Percentiles rank a stretch among this genome's conserved stretches.
Evolutionary conservation across 1,140 invertebrate genomes (phyloP).

Genomic region (Sesamia nonagrioides): DNA sequence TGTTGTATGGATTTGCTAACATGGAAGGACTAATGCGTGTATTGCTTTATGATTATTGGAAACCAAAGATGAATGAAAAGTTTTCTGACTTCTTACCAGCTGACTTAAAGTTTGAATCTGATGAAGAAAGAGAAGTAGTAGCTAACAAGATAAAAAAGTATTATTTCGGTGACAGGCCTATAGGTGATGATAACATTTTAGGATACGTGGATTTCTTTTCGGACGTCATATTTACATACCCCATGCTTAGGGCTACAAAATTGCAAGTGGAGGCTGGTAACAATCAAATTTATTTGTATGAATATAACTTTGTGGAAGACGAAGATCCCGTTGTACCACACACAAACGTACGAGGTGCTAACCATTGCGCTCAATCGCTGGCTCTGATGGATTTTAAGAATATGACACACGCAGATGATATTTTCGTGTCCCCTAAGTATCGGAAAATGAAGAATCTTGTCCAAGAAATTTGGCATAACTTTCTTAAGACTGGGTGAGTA

Average conservation of each 20-base stretch:
- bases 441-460: slow-evolving; percentile 54
- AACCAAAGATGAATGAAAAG: slow-evolving; percentile 68
- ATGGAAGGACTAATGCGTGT: slow-evolving; percentile 64
- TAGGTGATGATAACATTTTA: slow-evolving; percentile 59
- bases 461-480: slow-evolving; percentile 65
- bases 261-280: slow-evolving; percentile 51
- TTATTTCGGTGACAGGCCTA: slow-evolving; percentile 65
- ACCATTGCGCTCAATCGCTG: slow-evolving; percentile 37
- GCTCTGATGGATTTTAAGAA: not conserved
- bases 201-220: not conserved
- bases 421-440: slow-evolving; percentile 49
- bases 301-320: slow-evolving; percentile 57
- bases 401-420: slow-evolving; percentile 37
- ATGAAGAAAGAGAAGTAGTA: slow-evolving; percentile 61
- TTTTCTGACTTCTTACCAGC: slow-evolving; percentile 71
- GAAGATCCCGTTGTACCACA: not conserved
- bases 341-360: slow-evolving; percentile 23
- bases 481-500: slow-evolving; percentile 66
- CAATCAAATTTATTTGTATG: slow-evolving; percentile 69
- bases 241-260: slow-evolving; percentile 13
- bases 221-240: slow-evolving; percentile 1
- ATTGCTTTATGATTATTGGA: slow-evolving; percentile 57
- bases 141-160: slow-evolving; percentile 65
- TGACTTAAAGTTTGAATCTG: slow-evolving; percentile 66
- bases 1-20: slow-evolving; percentile 64